Evolutionary conservation across 2,113 vertebrate species (phyloP).

Genomic region (Tiliqua scincoides): DNA sequence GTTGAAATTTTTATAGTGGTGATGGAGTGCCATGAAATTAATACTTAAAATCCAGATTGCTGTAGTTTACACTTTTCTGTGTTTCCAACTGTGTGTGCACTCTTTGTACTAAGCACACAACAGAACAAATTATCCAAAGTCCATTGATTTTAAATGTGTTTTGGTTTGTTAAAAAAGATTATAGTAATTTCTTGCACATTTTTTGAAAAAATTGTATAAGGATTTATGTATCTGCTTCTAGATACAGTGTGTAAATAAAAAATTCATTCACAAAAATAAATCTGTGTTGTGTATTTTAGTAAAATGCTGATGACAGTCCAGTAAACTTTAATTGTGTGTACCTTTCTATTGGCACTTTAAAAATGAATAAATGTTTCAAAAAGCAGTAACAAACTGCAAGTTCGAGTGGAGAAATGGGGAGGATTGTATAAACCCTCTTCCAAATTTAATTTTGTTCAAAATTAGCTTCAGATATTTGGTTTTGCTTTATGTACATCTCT

Average conservation of each 20-base stretch:
- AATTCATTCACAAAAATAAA: constrained; percentile 83
- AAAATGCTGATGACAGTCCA: not conserved
- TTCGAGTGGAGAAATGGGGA: no score
- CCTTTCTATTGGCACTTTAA: not conserved
- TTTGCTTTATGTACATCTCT: no score
- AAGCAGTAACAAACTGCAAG: no score
- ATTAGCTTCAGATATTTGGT: no score
- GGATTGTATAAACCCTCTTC: no score
- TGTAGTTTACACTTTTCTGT: constrained; percentile 90
- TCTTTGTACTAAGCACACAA: constrained; percentile 76
- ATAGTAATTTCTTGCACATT: constrained; percentile 98
- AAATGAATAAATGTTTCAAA: not conserved
- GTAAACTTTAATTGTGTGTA: not conserved
- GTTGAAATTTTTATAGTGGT: constrained; percentile 77
- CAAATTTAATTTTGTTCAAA: no score
- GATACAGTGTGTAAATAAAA: constrained; percentile 95
- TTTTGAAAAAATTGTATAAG: constrained; percentile 92
- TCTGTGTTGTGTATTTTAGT: constrained; percentile 45
- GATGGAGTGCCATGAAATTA: constrained; percentile 83
- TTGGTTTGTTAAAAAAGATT: constrained; percentile 85
- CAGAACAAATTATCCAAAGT: constrained; percentile 88
- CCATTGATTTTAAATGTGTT: constrained; percentile 86
- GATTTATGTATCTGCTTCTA: constrained; percentile 94
- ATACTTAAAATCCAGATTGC: constrained; percentile 87
- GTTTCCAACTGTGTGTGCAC: constrained; percentile 76